phyloP scores from a whole-genome alignment of 2,797 vertebrate genomes.

The Girardinus metallicus region DNA sequence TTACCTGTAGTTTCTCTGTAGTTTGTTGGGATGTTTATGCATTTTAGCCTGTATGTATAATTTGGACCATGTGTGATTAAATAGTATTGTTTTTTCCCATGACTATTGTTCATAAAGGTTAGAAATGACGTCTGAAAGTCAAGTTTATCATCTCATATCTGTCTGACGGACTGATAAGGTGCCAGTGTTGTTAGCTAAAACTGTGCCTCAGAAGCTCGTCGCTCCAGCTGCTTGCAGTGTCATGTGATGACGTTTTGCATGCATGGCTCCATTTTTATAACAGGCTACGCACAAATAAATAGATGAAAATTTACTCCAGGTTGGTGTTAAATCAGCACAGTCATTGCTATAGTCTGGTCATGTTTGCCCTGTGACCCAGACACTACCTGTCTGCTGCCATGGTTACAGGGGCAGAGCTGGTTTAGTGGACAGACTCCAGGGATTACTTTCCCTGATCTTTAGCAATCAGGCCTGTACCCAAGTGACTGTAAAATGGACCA shows the following conservation, averaged over 20 bases:
- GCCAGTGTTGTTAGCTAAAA: neutral
- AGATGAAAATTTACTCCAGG: neutral
- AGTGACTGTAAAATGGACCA: slow-evolving; percentile 73
- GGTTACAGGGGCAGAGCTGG: slow-evolving; percentile 78
- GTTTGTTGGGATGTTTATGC: neutral
- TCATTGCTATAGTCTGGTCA: slow-evolving; percentile 54
- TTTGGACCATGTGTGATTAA: neutral
- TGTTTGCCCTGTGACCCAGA: slow-evolving; percentile 85
- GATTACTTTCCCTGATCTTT: slow-evolving; percentile 75
- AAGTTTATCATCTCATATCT: neutral
- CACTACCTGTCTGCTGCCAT: slow-evolving; percentile 86
- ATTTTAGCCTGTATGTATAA: neutral
- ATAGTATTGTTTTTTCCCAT: neutral
- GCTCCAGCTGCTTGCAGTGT: neutral
- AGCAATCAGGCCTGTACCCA: slow-evolving; percentile 71
- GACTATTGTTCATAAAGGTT: neutral
- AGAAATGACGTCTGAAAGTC: neutral
- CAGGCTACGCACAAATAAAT: neutral
- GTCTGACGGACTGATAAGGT: neutral
- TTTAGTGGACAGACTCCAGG: slow-evolving; percentile 76
- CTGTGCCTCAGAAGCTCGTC: neutral
- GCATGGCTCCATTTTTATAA: neutral
- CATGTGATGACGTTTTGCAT: neutral
- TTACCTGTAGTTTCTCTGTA: neutral
- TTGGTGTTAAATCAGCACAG: slow-evolving; percentile 54